A percentile compares a stretch with the other conserved stretches of the same genome.
These are phyloP conservation scores for Chrysolophus pictus DNA, from an alignment of 2,797 vertebrate species.

Conservation along the genomic window DNA sequence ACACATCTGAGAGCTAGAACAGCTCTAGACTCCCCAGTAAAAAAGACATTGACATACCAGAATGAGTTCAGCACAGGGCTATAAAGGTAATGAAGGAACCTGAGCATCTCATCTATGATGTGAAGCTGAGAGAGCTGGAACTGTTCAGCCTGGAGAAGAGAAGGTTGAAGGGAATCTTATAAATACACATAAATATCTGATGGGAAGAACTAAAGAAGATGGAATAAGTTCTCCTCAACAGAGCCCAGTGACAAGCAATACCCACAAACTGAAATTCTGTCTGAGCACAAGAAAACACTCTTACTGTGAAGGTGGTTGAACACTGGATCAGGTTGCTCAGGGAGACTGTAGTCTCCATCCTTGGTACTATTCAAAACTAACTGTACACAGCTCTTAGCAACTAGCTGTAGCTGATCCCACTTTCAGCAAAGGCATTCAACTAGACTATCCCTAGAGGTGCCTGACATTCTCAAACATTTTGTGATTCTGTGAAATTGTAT, in stretches of 20 bases:
- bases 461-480: background rate
- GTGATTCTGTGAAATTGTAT: background rate
- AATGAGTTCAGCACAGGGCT: too few species aligned
- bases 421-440: background rate
- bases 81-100: background rate
- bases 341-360: background rate
- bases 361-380: background rate
- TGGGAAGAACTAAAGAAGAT: accelerated
- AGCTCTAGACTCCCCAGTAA: background rate
- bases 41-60: too few species aligned
- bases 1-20: background rate
- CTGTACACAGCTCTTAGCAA: accelerated
- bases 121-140: background rate
- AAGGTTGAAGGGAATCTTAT: accelerated
- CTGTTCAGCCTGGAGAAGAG: background rate
- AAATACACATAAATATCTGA: background rate
- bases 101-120: accelerated
- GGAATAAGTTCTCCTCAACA: background rate
- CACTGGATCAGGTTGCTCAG: background rate
- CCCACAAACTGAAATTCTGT: background rate
- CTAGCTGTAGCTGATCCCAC: background rate
- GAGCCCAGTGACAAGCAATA: background rate
- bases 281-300: background rate
- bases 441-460: background rate
- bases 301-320: background rate